Base-by-base conservation (phyloP, 2,797 vertebrate genomes). In the Astyanax mexicanus region DNA sequence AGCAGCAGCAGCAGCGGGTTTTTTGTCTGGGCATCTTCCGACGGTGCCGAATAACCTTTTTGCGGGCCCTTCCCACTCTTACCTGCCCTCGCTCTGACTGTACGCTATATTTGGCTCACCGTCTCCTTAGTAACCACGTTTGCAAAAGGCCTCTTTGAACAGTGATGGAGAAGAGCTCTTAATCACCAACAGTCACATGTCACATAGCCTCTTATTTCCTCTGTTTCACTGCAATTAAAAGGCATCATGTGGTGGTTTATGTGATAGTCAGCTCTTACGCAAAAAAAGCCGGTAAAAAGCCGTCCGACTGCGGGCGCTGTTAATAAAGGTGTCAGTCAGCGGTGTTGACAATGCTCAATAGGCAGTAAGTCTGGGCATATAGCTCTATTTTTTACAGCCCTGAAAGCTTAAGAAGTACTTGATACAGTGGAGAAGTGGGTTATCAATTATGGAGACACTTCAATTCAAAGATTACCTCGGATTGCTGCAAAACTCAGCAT, bases 41-140 rank as follows among this genome's bases (percentile, higher is more conserved):
- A 29, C 60, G 17, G 13, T 44, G 61, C 61, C 64, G 21, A n/a
- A 15, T 45, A 47, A 19, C 23, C 62, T 66, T 47, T 29, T 64
- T 23, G 1, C 19, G 62, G 27, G 23, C 12, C 23, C 42, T 65
- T 12, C 44, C 27, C 32, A 7, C 13, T 19, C 25, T n/a, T 42
- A 32, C 19, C 13, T 47, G 19, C 15, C 8, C 29, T 45, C 54
- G 3, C 17, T 12, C 19, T 40, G n/a, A 17, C 23, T 4, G 8
- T 17, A 10, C 45, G 4, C 67, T 62, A 54, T 64, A 54, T 69
- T 61, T 23, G 54, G 47, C 37, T 70, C 37, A 3, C 67, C 5
- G 67, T 76, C 57, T 76, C 74, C 74, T 42, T 77, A 77, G 66
- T 64, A 77, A 77, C 67, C 37, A 32, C 2, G n/a, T 54, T 70